These are phyloP conservation scores for Discoglossus pictus DNA, from an alignment of 2,797 vertebrate species.

Conservation along the genomic window DNA sequence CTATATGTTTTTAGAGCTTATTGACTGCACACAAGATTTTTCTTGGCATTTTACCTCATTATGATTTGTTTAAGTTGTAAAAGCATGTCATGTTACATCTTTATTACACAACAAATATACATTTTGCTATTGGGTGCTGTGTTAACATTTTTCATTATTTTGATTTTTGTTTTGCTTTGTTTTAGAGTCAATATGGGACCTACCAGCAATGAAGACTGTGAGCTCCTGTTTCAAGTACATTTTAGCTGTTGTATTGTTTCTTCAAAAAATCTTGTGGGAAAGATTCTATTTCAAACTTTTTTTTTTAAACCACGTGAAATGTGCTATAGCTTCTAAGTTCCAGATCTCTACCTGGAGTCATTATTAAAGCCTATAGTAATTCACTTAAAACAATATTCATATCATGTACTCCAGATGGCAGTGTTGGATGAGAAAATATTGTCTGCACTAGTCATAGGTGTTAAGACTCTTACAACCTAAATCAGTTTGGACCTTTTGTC, in stretches of 20 bases:
- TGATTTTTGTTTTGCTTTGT: constrained; percentile 28
- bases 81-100: too few relatives aligned
- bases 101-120: too few relatives aligned
- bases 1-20: too few relatives aligned
- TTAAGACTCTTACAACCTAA: constrained; percentile 70
- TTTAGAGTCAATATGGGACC: constrained; percentile 96
- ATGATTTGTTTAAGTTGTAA: too few relatives aligned
- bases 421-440: constrained; percentile 74
- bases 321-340: constrained; percentile 70
- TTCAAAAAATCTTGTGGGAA: constrained; percentile 67
- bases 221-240: constrained; percentile 69
- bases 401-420: constrained; percentile 78
- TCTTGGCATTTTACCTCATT: too few relatives aligned
- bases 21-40: too few relatives aligned
- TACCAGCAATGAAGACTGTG: constrained; percentile 92
- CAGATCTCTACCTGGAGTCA: constrained; percentile 67
- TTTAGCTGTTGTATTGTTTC: constrained; percentile 68
- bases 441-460: constrained; percentile 59
- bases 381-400: constrained; percentile 60
- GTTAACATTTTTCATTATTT: too few relatives aligned
- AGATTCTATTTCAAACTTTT: constrained; percentile 73
- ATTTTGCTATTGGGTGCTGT: too few relatives aligned
- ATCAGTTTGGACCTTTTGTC: constrained; percentile 8
- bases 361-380: constrained; percentile 65
- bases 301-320: constrained; percentile 61